These are phyloP conservation scores for Prionailurus viverrinus DNA, from an alignment of 2,113 vertebrate species.

Conservation along the genomic window DNA sequence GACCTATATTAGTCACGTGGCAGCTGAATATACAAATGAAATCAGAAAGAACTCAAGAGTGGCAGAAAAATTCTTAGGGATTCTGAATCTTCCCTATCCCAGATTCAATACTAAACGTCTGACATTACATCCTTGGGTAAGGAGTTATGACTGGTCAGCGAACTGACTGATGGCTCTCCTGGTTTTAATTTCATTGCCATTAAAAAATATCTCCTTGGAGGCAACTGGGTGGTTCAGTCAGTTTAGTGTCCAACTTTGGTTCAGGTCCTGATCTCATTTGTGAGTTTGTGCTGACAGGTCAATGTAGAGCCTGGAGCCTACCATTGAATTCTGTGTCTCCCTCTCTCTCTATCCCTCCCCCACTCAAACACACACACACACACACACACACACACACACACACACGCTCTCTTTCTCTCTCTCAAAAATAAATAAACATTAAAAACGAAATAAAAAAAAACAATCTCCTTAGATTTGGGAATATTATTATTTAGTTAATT, in stretches of 20 bases:
- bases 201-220: background rate
- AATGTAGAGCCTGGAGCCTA: too few relatives aligned
- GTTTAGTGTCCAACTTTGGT: too few relatives aligned
- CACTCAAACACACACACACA: too few relatives aligned
- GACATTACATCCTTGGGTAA: background rate
- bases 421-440: too few relatives aligned
- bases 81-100: background rate
- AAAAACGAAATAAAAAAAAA: too few relatives aligned
- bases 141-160: background rate
- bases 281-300: too few relatives aligned
- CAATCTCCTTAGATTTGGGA: background rate
- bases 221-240: too few relatives aligned
- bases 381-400: too few relatives aligned
- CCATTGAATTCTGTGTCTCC: too few relatives aligned
- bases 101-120: background rate
- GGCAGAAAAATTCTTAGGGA: background rate
- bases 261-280: too few relatives aligned
- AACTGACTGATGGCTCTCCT: background rate
- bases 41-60: background rate
- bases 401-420: too few relatives aligned
- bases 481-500: background rate
- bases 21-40: background rate
- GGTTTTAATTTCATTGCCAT: background rate
- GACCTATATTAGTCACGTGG: background rate
- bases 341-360: too few relatives aligned